These are phyloP conservation scores for Trinectes maculatus DNA, from an alignment of 2,113 vertebrate genomes.

Conservation along the genomic window DNA sequence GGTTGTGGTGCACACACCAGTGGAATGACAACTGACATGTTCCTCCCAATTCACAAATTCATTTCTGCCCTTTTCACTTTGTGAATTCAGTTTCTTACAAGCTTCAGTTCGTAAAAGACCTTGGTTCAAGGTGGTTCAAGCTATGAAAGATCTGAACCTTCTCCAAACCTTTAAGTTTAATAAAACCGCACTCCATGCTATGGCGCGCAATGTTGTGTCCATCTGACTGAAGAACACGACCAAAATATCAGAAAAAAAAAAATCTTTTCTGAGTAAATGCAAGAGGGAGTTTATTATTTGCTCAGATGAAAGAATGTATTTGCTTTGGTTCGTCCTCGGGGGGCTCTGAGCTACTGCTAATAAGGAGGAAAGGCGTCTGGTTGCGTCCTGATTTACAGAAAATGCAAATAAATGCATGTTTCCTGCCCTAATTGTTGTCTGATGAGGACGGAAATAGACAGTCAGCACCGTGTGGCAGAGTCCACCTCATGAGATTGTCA, in stretches of 20 bases:
- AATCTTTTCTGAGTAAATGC: not conserved
- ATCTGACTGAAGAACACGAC: not conserved
- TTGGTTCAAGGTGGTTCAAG: not conserved
- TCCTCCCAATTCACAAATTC: not conserved
- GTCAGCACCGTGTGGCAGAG: conserved; percentile 43
- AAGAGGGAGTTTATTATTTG: not conserved
- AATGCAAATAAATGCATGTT: conserved; percentile 65
- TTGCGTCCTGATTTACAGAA: conserved; percentile 38
- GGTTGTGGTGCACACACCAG: not conserved
- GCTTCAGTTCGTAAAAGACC: conserved; percentile 1
- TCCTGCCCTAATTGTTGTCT: conserved; percentile 38
- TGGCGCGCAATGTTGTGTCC: conserved; percentile 9
- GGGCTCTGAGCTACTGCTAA: conserved; percentile 10
- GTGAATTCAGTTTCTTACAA: not conserved
- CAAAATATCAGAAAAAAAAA: not conserved
- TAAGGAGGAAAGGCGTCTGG: conserved; percentile 15
- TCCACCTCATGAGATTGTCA: conserved; percentile 19
- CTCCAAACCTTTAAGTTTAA: conserved; percentile 4
- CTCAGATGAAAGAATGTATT: conserved; percentile 21
- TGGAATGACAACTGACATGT: conserved; percentile 6
- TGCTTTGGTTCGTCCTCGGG: conserved; percentile 16
- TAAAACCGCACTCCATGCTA: not conserved
- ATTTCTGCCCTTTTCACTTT: not conserved
- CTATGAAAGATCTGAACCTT: conserved; percentile 19
- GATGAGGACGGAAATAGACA: conserved; percentile 45